Conservation (phyloP, 2,888 invertebrate species). For the Drosophila phalerata region DNA sequence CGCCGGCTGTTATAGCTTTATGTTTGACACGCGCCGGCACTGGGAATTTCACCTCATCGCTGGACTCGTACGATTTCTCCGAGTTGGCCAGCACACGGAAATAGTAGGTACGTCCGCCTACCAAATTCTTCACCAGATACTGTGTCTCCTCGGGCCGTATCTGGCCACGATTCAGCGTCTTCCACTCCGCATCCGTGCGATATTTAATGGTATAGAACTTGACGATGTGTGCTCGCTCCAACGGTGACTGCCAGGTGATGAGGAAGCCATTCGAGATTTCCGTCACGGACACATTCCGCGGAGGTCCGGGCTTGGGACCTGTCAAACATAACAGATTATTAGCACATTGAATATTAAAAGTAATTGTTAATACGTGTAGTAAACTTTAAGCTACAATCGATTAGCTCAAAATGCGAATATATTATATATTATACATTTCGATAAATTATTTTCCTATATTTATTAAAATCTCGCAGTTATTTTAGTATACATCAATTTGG, state of each 20-base stretch:
- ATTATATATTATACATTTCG: too few species aligned
- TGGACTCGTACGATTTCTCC: slow-evolving; percentile 93
- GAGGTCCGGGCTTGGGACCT: slow-evolving; percentile 97
- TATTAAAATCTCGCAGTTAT: background rate
- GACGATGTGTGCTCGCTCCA: slow-evolving; percentile 92
- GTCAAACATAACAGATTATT: slow-evolving; percentile 14
- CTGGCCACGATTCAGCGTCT: slow-evolving; percentile 94
- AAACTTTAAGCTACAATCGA: background rate
- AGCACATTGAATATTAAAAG: slow-evolving; percentile 1
- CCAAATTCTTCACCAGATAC: slow-evolving; percentile 96
- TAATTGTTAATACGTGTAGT: background rate
- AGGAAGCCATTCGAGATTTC: slow-evolving; percentile 96
- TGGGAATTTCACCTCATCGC: slow-evolving; percentile 94
- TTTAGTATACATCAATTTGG: background rate
- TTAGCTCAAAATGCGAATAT: too few species aligned
- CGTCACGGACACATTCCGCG: slow-evolving; percentile 95
- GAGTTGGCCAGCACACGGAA: slow-evolving; percentile 96
- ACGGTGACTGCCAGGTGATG: slow-evolving; percentile 95
- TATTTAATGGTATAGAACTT: slow-evolving; percentile 97
- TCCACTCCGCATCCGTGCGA: slow-evolving; percentile 95
- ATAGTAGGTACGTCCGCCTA: slow-evolving; percentile 95
- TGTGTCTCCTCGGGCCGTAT: slow-evolving; percentile 95
- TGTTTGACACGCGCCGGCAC: slow-evolving; percentile 96
- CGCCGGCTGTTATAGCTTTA: slow-evolving; percentile 98
- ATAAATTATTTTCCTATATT: background rate